Evolutionary conservation across 2,113 vertebrate genomes (phyloP), one percentile per base, ranked within the genome.

Genomic region (Dipodomys stephensi): DNA sequence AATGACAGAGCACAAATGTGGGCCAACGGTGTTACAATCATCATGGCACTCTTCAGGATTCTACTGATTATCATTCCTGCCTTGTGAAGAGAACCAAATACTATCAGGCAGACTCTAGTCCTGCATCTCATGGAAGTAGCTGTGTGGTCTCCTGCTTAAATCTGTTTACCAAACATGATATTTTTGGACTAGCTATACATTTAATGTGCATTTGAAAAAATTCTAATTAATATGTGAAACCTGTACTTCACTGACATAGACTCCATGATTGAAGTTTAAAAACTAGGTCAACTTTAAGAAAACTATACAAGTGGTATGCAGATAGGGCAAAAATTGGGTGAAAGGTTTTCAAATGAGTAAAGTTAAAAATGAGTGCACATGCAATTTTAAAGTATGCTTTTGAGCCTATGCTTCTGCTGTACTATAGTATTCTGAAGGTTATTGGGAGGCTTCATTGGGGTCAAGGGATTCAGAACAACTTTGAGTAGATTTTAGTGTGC

Each of bases 331-430:
- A 94, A 95, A 65, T 65, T 30, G n/a, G 74, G 22, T 91, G 67
- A 25, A 73, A n/a, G 3, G 27, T 67, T 64, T 91, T 16, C 53
- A 91, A 88, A 80, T 73, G 28, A 87, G 49, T 39, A n/a, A 92
- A 91, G 81, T 19, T 92, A 30, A 93, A 90, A 92, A 93, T 92
- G 46, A 80, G 8, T 15, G 5, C 94, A 86, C 8, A 23, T 32
- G 30, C 86, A 18, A 93, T 28, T 94, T 92, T 64, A 91, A 94
- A 93, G 87, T 65, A 87, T 12, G 88, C 8, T 44, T 44, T 76
- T 25, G 84, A 27, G 6, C 88, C 35, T 86, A 91, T 87, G 94
- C 82, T 72, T 92, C 23, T 83, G 27, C 88, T 80, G 30, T 20
- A 39, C 65, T 39, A 82, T 35, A 82, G 89, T 79, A 90, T 82